phyloP scores from a whole-genome alignment of 1,140 invertebrate species.

The Periplaneta americana region DNA sequence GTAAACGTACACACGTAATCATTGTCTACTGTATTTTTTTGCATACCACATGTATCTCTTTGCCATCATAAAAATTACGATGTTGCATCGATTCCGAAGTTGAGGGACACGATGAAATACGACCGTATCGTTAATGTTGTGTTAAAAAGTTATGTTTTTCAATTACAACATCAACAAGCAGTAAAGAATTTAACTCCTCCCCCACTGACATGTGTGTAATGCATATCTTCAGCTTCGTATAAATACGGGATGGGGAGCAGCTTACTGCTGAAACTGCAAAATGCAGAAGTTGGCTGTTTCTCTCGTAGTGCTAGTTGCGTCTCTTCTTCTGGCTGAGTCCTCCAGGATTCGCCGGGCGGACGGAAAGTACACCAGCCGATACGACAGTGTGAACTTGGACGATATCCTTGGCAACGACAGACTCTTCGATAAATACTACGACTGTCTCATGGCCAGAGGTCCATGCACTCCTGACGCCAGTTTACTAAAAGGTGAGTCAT shows the following conservation, averaged over 20 bases:
- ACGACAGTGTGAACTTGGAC: conserved; percentile 63
- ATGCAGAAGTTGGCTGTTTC: neutral
- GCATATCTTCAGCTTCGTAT: no score
- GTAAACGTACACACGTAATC: no score
- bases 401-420: conserved; percentile 60
- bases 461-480: conserved; percentile 60
- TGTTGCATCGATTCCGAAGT: no score
- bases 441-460: conserved; percentile 60
- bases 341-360: conserved; percentile 27
- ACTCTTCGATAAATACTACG: conserved; percentile 55
- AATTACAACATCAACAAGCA: no score
- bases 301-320: neutral
- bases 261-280: neutral
- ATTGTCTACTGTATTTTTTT: no score
- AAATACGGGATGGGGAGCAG: neutral
- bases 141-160: no score
- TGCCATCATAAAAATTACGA: no score
- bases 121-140: no score
- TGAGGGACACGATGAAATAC: no score
- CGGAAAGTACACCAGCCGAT: conserved; percentile 63
- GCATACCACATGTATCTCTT: no score
- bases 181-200: no score
- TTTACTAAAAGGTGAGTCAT: conserved; percentile 59
- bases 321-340: neutral
- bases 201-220: no score